Percentiles rank a stretch among this genome's conserved stretches.
These are phyloP conservation scores for Saccostrea echinata DNA, from an alignment of 1,140 invertebrate genomes.

Conservation along the genomic window DNA sequence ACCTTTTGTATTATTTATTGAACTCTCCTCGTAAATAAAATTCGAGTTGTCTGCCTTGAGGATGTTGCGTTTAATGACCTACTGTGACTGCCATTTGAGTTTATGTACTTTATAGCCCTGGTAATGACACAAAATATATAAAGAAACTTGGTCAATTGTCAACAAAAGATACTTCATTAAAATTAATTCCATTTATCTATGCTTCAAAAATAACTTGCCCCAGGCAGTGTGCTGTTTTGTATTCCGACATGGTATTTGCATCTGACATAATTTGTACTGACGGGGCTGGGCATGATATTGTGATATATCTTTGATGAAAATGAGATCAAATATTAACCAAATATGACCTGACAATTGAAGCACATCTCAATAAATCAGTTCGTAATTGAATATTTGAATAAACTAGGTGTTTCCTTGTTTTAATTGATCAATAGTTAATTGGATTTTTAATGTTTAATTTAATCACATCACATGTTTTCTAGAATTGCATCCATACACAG, in stretches of 20 bases:
- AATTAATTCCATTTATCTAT: neutral
- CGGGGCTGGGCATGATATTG: neutral
- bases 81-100: neutral
- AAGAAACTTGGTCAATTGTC: slow-evolving; percentile 10
- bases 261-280: slow-evolving; percentile 7
- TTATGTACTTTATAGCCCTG: neutral
- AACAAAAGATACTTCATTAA: slow-evolving; percentile 3
- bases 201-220: slow-evolving; percentile 4
- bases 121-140: neutral
- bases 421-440: too few species aligned
- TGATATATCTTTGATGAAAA: neutral
- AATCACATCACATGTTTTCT: too few species aligned
- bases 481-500: too few species aligned
- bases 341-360: neutral
- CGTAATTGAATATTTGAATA: neutral
- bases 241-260: neutral
- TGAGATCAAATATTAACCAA: slow-evolving; percentile 18
- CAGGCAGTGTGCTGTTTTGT: neutral
- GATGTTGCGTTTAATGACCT: neutral
- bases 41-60: neutral
- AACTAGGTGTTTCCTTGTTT: slow-evolving; percentile 11
- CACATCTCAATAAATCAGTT: neutral
- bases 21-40: neutral
- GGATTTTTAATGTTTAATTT: too few species aligned
- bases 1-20: too few species aligned